Evolutionary conservation across 2,113 vertebrate species (phyloP).

Genomic region (Myanophis thanlyinensis): DNA sequence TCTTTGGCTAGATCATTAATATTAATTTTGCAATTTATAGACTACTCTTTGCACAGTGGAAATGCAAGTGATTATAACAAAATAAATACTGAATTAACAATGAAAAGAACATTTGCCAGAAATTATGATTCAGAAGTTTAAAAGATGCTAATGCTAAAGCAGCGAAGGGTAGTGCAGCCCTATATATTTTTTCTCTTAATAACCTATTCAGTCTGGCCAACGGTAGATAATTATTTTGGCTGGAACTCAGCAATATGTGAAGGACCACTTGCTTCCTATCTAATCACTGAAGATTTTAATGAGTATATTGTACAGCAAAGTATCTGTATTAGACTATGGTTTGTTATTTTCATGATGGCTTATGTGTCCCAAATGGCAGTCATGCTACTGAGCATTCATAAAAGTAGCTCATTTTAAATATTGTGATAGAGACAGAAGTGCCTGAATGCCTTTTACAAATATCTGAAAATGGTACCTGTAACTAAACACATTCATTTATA

Average conservation of each 20-base stretch:
- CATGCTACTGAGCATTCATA: no score
- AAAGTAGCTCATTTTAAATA: not conserved
- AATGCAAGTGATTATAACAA: not conserved
- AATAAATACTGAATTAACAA: not conserved
- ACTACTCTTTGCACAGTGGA: not conserved
- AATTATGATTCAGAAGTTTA: not conserved
- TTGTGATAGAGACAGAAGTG: not conserved
- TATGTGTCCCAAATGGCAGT: not conserved
- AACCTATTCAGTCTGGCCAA: not conserved
- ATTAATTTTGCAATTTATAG: not conserved
- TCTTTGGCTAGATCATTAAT: not conserved
- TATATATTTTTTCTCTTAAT: not conserved
- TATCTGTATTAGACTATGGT: not conserved
- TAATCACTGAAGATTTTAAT: not conserved
- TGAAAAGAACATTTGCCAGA: not conserved
- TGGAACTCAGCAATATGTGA: not conserved
- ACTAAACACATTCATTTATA: slow-evolving; percentile 20
- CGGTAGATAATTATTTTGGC: not conserved
- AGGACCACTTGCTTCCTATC: not conserved
- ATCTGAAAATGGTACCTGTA: slow-evolving; percentile 19
- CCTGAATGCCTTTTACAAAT: slow-evolving; percentile 35
- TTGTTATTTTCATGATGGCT: not conserved
- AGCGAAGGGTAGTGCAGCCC: not conserved
- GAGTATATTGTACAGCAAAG: not conserved
- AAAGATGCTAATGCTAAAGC: not conserved